Evolutionary conservation across 2,797 vertebrate genomes (phyloP), one percentile per base, ranked within the genome.

Genomic region (Poeciliopsis turneri): DNA sequence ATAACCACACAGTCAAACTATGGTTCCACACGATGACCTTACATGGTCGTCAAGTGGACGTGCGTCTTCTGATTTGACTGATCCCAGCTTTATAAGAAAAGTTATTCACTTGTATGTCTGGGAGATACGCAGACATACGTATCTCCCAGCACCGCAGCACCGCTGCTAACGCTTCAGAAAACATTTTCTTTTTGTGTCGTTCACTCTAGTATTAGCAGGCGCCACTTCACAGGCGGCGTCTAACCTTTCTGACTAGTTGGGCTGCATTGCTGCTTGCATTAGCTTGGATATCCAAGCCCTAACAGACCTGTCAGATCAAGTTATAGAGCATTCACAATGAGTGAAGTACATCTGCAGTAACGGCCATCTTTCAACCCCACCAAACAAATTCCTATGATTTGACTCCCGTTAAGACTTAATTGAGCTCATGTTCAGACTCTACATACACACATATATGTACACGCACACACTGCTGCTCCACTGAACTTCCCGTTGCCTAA

Each of bases 241-340:
- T 41, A 78, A 69, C 51, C 78, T 64, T 9, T 72, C 72, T 77
- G 85, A 84, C 89, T 33, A 82, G 92, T 92, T 72, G 8, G 81
- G 49, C 90, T 68, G 80, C 90, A 92, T 92, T 82, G 90, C 89
- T 90, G 87, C 86, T 90, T 82, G 78, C 82, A 87, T 91, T 90
- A 88, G 84, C 84, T 85, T 80, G 79, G 41, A 75, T 46, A 51
- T 87, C 87, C 74, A 13, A 20, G 55, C 71, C 82, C 78, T 86
- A 75, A 20, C 72, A 86, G 80, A 82, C 47, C 23, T 85, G 93
- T 94, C 93, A 84, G 81, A 79, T 90, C 84, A 80, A 80, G 88
- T 94, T 85, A 92, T 5, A 25, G 49, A 5, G 64, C 49, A 71
- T 86, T 80, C 77, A 89, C 83, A 55, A 82, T 81, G 78, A 85